Evolutionary conservation across 2,797 vertebrate genomes (phyloP), one percentile per base, ranked within the genome.

Genomic region (Menidia menidia): DNA sequence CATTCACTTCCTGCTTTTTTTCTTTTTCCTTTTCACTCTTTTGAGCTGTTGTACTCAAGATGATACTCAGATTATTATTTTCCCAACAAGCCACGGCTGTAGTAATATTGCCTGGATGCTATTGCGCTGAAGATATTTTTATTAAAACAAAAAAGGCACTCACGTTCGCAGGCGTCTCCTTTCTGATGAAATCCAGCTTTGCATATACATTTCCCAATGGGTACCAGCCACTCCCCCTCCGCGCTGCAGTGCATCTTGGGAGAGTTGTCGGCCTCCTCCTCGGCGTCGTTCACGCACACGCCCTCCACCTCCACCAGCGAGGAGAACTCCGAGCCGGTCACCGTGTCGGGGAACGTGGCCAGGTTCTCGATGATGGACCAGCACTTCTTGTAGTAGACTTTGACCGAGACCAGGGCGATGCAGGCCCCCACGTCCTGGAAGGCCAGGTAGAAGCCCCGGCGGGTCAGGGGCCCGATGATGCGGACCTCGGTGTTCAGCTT

Each of bases 341-440:
- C 97, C 5, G 98, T 99, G 94, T 99, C 98, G 53, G 97, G 97
- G 93, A 99, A 99, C 50, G 96, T 94, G 91, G 98, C 97, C 96
- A 99, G 94, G 92, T 99, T 99, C 94, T 99, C 97, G 89, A 99
- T 98, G 94, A 99, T 99, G 63, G 97, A 97, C 98, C 98, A 99
- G 85, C 98, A 99, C 92, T 99, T 99, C 94, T 99, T 99, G 94
- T 98, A 98, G 91, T 99, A 99, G 45, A 99, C 97, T 92, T 97
- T 98, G 90, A 99, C 97, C 56, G 98, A 99, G 85, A 99, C 97
- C 93, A 98, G 93, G 80, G 98, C 98, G 85, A 98, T 98, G 80
- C 98, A 99, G 63, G 98, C 98, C 77, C 98, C 98, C 48, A 99
- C 97, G 15, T 99, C 98, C 95, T 99, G 98, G 95, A 99, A 99